Conservation (phyloP, 2,888 invertebrate species). For the Stratiomys singularior region DNA sequence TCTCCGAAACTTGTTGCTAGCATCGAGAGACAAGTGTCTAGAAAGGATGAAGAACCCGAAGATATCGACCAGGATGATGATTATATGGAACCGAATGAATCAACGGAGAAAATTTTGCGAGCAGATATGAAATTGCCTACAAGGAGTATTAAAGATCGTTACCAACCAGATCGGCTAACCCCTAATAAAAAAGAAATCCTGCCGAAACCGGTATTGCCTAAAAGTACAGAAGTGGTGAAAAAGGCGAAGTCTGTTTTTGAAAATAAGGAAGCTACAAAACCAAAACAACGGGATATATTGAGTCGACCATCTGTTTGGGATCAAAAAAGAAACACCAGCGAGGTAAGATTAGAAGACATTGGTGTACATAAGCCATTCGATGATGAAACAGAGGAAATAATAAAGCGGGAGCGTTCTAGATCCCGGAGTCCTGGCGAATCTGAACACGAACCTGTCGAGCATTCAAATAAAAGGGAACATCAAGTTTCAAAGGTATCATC, state of each 20-base stretch:
- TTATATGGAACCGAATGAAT: slow-evolving; percentile 42
- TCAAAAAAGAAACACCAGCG: slow-evolving; percentile 55
- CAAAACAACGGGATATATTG: slow-evolving; percentile 66
- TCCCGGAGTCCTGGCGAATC: slow-evolving; percentile 40
- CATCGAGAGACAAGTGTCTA: slow-evolving; percentile 62
- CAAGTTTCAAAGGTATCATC: slow-evolving; percentile 52
- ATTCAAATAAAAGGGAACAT: neutral
- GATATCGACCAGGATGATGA: slow-evolving; percentile 46
- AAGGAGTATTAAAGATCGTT: slow-evolving; percentile 44
- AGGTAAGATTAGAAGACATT: slow-evolving; percentile 67
- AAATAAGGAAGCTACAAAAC: slow-evolving; percentile 67
- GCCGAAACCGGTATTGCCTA: slow-evolving; percentile 62
- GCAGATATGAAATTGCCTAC: too few relatives aligned
- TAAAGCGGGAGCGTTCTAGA: slow-evolving; percentile 39
- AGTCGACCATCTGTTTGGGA: slow-evolving; percentile 68
- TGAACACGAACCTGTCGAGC: slow-evolving; percentile 31
- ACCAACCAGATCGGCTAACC: slow-evolving; percentile 47
- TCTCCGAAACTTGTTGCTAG: slow-evolving; percentile 67
- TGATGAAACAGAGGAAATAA: slow-evolving; percentile 44
- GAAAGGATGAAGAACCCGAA: slow-evolving; percentile 55
- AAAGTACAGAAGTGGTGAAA: slow-evolving; percentile 74
- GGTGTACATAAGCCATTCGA: slow-evolving; percentile 62
- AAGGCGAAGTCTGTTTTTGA: slow-evolving; percentile 79
- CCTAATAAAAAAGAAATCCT: slow-evolving; percentile 39
- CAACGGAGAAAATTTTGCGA: slow-evolving; percentile 44